These are phyloP conservation scores for Mimachlamys varia DNA, from an alignment of 2,888 invertebrate species.

Conservation along the genomic window DNA sequence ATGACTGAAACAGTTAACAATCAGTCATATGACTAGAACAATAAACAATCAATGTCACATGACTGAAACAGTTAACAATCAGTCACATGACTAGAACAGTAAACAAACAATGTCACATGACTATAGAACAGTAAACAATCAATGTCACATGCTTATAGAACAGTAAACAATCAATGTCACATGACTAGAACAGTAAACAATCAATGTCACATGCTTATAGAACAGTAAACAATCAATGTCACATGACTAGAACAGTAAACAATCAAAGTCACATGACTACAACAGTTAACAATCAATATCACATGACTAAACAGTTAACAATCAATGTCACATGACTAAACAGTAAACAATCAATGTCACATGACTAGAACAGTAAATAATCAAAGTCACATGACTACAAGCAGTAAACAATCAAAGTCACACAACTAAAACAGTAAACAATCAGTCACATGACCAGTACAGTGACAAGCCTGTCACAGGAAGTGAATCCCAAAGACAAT, in stretches of 20 bases:
- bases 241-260: background rate
- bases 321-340: slow-evolving; percentile 10
- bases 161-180: slow-evolving; percentile 20
- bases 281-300: background rate
- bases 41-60: too few species aligned
- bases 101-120: too few species aligned
- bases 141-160: background rate
- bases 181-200: background rate
- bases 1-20: too few species aligned
- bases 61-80: too few species aligned
- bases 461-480: background rate
- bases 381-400: slow-evolving; percentile 16
- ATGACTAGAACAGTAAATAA: background rate
- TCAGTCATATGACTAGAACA: too few species aligned
- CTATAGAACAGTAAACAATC: too few species aligned
- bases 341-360: background rate
- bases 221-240: background rate
- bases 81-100: too few species aligned
- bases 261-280: background rate
- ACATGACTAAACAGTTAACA: too few species aligned
- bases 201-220: background rate
- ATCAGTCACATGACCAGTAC: background rate
- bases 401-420: background rate
- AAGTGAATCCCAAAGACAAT: background rate
- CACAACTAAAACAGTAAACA: too few species aligned